Evolutionary conservation across 2,888 invertebrate genomes (phyloP).

Genomic region (Philopedon plagiatum): DNA sequence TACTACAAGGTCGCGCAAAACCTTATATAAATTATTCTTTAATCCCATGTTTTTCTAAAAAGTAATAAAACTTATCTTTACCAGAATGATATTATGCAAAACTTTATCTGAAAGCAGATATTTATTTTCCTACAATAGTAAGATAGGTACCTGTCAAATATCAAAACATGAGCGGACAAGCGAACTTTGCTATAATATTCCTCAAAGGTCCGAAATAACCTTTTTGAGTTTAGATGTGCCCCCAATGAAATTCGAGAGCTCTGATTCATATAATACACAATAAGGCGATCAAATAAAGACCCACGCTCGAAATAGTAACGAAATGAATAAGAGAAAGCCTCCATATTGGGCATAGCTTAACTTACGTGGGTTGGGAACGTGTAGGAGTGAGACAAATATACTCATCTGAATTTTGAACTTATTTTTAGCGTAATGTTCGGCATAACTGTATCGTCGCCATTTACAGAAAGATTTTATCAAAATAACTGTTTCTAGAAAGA

Average conservation of each 20-base stretch:
- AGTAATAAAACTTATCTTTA: too few species aligned
- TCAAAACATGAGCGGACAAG: too few species aligned
- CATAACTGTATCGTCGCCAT: not conserved
- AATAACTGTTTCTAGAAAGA: too few species aligned
- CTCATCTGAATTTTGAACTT: too few species aligned
- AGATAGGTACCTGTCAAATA: too few species aligned
- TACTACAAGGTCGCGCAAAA: not conserved
- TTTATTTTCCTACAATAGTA: too few species aligned
- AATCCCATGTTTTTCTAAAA: not conserved
- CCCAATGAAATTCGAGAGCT: not conserved
- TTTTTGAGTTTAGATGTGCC: too few species aligned
- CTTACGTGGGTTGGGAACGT: not conserved
- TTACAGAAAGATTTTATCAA: too few species aligned
- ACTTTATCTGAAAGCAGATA: too few species aligned
- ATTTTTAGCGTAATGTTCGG: not conserved
- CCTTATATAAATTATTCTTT: not conserved
- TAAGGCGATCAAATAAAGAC: not conserved
- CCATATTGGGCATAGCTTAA: not conserved
- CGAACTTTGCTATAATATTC: too few species aligned
- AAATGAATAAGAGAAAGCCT: slow-evolving; percentile 6
- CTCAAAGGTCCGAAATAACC: too few species aligned
- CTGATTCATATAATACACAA: not conserved
- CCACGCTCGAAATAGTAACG: not conserved
- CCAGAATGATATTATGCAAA: too few species aligned
- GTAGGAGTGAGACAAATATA: not conserved